Evolutionary conservation across 2,113 vertebrate species (phyloP).

Genomic region (Salvator merianae): DNA sequence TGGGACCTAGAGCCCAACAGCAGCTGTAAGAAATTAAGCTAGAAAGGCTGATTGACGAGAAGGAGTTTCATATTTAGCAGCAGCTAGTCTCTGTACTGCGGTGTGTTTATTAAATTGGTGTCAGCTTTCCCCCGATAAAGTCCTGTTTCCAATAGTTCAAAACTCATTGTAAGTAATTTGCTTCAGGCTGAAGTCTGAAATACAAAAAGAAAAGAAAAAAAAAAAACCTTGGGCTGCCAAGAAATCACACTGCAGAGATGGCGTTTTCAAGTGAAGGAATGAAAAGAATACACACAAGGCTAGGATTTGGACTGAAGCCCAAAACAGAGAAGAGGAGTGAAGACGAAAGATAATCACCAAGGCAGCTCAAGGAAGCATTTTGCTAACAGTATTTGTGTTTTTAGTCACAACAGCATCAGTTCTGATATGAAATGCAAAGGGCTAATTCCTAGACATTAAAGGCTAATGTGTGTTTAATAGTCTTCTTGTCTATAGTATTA

Average conservation of each 20-base stretch:
- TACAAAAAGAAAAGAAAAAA: neutral
- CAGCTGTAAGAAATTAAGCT: too few species aligned
- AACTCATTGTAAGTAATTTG: neutral
- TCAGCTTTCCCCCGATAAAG: neutral
- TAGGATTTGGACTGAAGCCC: neutral
- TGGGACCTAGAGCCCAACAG: neutral
- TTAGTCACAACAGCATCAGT: neutral
- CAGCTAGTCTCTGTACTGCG: neutral
- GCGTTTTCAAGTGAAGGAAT: neutral
- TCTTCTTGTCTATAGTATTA: neutral
- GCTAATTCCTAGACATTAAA: neutral
- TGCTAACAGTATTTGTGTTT: neutral
- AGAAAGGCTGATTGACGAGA: neutral
- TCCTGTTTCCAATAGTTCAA: neutral
- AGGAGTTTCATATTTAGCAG: neutral
- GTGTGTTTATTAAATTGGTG: neutral
- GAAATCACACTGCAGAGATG: neutral
- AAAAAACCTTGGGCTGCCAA: neutral
- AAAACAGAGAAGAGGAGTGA: neutral
- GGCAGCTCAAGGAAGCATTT: neutral
- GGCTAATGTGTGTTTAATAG: neutral
- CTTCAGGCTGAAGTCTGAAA: constrained; percentile 1
- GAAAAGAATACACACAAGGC: neutral
- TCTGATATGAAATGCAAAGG: neutral
- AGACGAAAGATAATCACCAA: neutral